Evolutionary conservation across 2,888 invertebrate species (phyloP).

Genomic region (Drosophila robusta): DNA sequence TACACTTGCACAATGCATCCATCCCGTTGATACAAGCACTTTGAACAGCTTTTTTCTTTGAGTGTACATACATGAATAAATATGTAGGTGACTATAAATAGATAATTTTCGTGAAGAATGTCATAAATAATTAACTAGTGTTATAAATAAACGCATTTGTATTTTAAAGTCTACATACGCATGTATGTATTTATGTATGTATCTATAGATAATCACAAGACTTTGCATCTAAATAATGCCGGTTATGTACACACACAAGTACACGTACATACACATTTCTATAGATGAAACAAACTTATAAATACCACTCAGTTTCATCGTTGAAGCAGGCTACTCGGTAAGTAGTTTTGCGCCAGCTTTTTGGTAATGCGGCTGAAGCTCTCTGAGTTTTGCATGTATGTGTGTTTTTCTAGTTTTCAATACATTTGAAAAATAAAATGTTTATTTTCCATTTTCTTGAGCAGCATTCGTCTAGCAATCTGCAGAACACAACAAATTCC

Average conservation of each 20-base stretch:
- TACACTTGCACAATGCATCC: too few species aligned
- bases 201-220: background rate
- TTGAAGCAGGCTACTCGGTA: background rate
- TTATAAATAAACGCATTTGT: constrained; percentile 42
- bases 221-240: background rate
- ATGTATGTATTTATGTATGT: background rate
- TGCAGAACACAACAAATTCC: background rate
- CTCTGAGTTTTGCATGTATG: too few species aligned
- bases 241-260: background rate
- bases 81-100: constrained; percentile 27
- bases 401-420: too few species aligned
- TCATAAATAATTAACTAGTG: constrained; percentile 37
- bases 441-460: background rate
- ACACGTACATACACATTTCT: background rate
- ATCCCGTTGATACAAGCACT: too few species aligned
- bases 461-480: background rate
- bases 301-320: background rate
- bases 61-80: background rate
- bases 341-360: background rate
- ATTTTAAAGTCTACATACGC: constrained; percentile 12
- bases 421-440: background rate
- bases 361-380: too few species aligned
- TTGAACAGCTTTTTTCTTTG: background rate
- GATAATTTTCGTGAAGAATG: constrained; percentile 16
- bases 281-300: background rate